Percentiles rank a stretch among this genome's conserved stretches.
Conservation (phyloP, 2,888 invertebrate genomes). For the Sussaba pulchella region DNA sequence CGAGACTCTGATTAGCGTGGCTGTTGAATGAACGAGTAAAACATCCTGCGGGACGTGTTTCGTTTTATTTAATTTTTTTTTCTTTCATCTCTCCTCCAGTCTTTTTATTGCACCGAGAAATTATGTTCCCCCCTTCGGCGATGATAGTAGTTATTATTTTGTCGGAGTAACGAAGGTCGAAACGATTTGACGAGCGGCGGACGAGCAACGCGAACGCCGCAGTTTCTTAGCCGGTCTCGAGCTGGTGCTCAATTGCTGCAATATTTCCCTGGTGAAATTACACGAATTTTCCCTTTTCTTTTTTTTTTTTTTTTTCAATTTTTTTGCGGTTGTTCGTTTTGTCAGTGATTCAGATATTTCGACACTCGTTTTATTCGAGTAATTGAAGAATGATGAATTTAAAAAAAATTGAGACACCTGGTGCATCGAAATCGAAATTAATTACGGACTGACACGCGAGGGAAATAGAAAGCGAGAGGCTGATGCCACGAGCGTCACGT, state of each 20-base stretch:
- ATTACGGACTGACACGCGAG: conserved; percentile 71
- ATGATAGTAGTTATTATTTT: conserved; percentile 57
- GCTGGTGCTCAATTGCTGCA: neutral
- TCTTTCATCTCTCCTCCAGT: too few species aligned
- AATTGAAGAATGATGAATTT: too few species aligned
- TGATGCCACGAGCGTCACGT: conserved; percentile 54
- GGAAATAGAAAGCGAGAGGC: conserved; percentile 74
- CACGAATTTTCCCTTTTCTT: neutral
- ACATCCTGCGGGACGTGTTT: conserved; percentile 29
- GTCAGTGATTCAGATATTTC: conserved; percentile 3
- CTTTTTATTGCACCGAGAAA: conserved; percentile 41
- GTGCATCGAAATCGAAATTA: conserved; percentile 69
- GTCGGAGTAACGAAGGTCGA: conserved; percentile 65
- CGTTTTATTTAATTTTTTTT: too few species aligned
- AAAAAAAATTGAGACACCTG: conserved; percentile 50
- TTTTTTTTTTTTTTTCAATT: neutral
- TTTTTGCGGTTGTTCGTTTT: neutral
- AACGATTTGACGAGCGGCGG: conserved; percentile 64
- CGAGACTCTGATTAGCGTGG: conserved; percentile 43
- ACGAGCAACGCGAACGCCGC: conserved; percentile 37
- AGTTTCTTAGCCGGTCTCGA: conserved; percentile 11
- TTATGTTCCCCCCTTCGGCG: conserved; percentile 39
- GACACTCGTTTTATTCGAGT: neutral
- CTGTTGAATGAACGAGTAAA: conserved; percentile 42
- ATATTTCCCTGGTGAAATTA: neutral